phyloP scores from a whole-genome alignment of 2,888 invertebrate species.

The Caradrina clavipalpis region DNA sequence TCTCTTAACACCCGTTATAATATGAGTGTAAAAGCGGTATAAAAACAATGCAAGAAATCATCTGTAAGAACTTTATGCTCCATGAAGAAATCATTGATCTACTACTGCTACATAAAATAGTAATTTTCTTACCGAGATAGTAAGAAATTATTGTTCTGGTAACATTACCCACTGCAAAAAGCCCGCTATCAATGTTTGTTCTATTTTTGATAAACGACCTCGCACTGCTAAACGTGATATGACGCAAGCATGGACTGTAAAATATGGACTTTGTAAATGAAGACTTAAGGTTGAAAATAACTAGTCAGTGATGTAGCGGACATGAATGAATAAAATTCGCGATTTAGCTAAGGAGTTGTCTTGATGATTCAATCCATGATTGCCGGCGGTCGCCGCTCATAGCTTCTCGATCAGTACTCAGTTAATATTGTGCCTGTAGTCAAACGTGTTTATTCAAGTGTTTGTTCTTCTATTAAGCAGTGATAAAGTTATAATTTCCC shows the following conservation, averaged over 20 bases:
- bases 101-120: neutral
- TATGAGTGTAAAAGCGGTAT: too few species aligned
- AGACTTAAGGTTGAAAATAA: neutral
- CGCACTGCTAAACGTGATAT: slow-evolving; percentile 24
- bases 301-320: neutral
- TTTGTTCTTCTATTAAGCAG: too few species aligned
- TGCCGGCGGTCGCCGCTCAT: neutral
- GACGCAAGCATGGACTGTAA: neutral
- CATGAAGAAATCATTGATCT: too few species aligned
- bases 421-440: neutral
- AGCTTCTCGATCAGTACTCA: slow-evolving; percentile 9
- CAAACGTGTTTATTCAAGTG: too few species aligned
- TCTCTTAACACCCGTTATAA: too few species aligned
- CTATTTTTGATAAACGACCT: slow-evolving; percentile 18
- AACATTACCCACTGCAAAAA: slow-evolving; percentile 35
- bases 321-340: neutral
- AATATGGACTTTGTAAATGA: neutral
- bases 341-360: slow-evolving; percentile 1
- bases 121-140: slow-evolving; percentile 5
- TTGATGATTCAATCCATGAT: slow-evolving; percentile 22
- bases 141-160: slow-evolving; percentile 22
- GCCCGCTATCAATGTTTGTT: slow-evolving; percentile 25
- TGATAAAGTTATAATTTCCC: too few species aligned
- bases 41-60: too few species aligned
- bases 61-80: too few species aligned